phyloP scores from a whole-genome alignment of 2,888 invertebrate genomes.

The Ganaspis brasiliensis region DNA sequence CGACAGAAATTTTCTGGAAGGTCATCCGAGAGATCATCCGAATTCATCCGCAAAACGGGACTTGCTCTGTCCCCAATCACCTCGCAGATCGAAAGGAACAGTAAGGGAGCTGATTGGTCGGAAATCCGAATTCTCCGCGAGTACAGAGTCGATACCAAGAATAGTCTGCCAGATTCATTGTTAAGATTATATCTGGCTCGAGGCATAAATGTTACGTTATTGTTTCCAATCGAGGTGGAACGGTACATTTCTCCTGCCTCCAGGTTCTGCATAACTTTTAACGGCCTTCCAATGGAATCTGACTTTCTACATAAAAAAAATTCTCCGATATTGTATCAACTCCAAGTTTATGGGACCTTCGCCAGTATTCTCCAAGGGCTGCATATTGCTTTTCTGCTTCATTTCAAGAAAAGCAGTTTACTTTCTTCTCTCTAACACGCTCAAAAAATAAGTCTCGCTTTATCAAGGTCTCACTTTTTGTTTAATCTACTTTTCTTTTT shows the following conservation, averaged over 20 bases:
- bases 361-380: not conserved
- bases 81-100: constrained; percentile 10
- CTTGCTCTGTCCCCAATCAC: constrained; percentile 30
- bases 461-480: too few relatives aligned
- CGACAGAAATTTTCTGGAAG: constrained; percentile 37
- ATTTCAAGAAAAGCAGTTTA: constrained; percentile 43
- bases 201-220: constrained; percentile 43
- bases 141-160: constrained; percentile 39
- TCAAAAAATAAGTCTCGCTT: too few relatives aligned
- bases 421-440: constrained; percentile 25
- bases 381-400: constrained; percentile 22
- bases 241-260: constrained; percentile 40
- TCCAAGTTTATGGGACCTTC: constrained; percentile 24
- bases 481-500: too few relatives aligned
- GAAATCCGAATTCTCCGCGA: constrained; percentile 36
- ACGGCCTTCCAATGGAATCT: constrained; percentile 27
- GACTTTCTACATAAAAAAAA: constrained; percentile 41
- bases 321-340: constrained; percentile 25
- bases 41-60: constrained; percentile 41
- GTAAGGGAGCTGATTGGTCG: constrained; percentile 27
- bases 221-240: constrained; percentile 42
- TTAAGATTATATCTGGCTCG: constrained; percentile 38
- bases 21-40: constrained; percentile 42
- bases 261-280: constrained; percentile 40
- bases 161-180: constrained; percentile 43